A percentile compares a stretch with the other conserved stretches of the same genome.
phyloP scores from a whole-genome alignment of 2,888 invertebrate species.

The Coelopa pilipes region DNA sequence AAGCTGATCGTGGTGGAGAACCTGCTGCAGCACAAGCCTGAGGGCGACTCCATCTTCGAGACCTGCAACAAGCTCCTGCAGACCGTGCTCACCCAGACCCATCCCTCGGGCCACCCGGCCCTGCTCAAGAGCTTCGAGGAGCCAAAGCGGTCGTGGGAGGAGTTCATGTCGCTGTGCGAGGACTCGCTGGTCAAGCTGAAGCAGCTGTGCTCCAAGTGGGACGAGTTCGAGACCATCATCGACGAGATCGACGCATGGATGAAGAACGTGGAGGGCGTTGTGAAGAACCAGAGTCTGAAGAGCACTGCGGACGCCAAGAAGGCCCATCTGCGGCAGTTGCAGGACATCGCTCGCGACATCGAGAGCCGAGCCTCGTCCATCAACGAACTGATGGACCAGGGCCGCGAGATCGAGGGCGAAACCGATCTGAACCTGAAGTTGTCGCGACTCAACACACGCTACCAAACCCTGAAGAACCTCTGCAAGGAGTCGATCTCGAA shows the following conservation, averaged over 20 bases:
- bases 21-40: conserved; percentile 77
- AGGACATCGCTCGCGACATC: conserved; percentile 78
- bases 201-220: conserved; percentile 82
- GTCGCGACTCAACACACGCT: conserved; percentile 82
- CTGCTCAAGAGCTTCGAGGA: conserved; percentile 80
- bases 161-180: conserved; percentile 77
- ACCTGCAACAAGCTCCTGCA: conserved; percentile 78
- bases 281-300: conserved; percentile 90
- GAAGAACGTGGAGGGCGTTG: conserved; percentile 83
- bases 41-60: conserved; percentile 78
- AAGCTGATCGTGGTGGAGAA: conserved; percentile 81
- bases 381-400: conserved; percentile 74
- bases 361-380: conserved; percentile 76
- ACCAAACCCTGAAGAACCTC: conserved; percentile 82
- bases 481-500: conserved; percentile 85
- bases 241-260: conserved; percentile 86
- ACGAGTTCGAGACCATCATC: conserved; percentile 81
- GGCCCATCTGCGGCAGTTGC: conserved; percentile 80
- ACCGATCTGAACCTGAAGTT: conserved; percentile 79
- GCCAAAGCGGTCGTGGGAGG: conserved; percentile 79
- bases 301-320: conserved; percentile 86
- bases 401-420: conserved; percentile 79
- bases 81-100: conserved; percentile 80
- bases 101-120: conserved; percentile 79
- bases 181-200: conserved; percentile 79